Evolutionary conservation across 2,888 invertebrate species (phyloP).

Genomic region (Mimachlamys varia): DNA sequence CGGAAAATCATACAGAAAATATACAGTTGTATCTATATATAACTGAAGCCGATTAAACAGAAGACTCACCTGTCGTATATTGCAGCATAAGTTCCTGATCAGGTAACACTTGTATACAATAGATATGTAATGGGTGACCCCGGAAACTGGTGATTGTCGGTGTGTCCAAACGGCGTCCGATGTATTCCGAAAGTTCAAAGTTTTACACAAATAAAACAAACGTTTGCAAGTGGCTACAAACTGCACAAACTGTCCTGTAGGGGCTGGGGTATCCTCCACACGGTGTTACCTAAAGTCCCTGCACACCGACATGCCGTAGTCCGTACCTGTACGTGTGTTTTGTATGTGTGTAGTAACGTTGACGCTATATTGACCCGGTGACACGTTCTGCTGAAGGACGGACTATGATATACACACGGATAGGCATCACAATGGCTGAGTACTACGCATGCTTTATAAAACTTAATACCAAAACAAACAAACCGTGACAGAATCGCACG

Average conservation of each 20-base stretch:
- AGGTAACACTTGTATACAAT: too few species aligned
- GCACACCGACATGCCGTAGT: not conserved
- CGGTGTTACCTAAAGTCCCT: not conserved
- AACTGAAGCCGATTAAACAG: too few species aligned
- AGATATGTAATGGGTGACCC: too few species aligned
- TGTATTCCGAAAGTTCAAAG: too few species aligned
- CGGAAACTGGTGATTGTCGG: not conserved
- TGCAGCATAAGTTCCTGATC: too few species aligned
- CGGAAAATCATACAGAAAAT: too few species aligned
- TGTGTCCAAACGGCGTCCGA: not conserved
- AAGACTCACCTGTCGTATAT: not conserved
- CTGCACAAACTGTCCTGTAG: not conserved
- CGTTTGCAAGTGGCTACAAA: too few species aligned
- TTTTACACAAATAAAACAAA: too few species aligned
- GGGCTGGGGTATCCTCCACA: not conserved
- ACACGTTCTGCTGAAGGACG: not conserved
- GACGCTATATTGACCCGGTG: not conserved
- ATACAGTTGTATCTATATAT: too few species aligned
- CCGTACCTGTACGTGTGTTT: not conserved
- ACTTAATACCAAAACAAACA: not conserved
- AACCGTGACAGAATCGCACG: not conserved
- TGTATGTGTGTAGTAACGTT: not conserved
- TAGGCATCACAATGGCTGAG: not conserved
- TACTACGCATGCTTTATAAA: not conserved
- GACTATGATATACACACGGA: not conserved